Percentiles rank a stretch among this genome's conserved stretches.
Evolutionary conservation across 2,113 vertebrate species (phyloP).

Genomic region (Pyxicephalus adspersus): DNA sequence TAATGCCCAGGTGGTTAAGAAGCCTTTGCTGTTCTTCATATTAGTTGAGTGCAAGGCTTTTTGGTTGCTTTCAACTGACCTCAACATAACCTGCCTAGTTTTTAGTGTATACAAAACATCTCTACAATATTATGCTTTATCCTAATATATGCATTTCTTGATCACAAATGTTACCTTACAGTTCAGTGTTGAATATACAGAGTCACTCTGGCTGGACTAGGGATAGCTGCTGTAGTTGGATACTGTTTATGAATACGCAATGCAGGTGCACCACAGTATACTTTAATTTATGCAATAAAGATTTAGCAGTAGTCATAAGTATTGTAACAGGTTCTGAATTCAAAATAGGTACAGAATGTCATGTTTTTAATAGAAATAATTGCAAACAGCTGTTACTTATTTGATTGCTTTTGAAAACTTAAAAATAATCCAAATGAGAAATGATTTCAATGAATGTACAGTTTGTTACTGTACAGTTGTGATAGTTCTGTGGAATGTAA

Average conservation of each 20-base stretch:
- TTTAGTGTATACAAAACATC: no score
- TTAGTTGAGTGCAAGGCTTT: no score
- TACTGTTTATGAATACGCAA: background rate
- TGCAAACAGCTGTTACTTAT: conserved; percentile 14
- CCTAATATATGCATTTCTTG: no score
- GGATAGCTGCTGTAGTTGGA: background rate
- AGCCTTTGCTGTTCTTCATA: no score
- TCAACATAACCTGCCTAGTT: no score
- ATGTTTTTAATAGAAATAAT: conserved; percentile 2
- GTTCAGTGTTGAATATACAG: background rate
- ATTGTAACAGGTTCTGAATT: background rate
- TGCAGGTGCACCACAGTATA: conserved; percentile 6
- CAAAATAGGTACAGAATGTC: background rate
- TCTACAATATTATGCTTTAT: no score
- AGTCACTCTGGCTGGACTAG: background rate
- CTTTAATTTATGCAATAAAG: conserved; percentile 6
- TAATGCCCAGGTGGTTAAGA: no score
- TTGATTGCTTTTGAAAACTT: background rate
- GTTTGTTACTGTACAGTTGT: no score
- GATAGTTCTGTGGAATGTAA: no score
- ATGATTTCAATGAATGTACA: background rate
- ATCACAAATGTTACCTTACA: no score
- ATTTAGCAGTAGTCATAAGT: conserved; percentile 5
- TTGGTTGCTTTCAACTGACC: no score
- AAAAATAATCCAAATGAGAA: background rate